Base-by-base conservation (phyloP, 2,113 vertebrate species). In the Monopterus albus region DNA sequence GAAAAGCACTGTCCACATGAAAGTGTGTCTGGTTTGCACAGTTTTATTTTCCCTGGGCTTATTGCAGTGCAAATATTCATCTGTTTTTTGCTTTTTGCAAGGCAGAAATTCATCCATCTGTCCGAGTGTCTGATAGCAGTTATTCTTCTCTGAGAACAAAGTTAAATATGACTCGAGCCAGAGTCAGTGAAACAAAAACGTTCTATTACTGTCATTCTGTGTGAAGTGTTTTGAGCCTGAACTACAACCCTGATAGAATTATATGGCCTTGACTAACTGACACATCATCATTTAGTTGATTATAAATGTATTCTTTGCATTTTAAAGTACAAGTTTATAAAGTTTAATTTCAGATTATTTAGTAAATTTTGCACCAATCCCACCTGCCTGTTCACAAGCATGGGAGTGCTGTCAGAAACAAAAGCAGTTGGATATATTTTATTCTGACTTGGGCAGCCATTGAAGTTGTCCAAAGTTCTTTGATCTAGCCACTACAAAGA, bases 401-500 rank as follows among this genome's bases (percentile, higher is more conserved):
- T 25, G 36, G 78, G 47, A 36, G 56, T 6, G n/a, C n/a, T n/a
- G n/a, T n/a, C 33, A 46, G 21, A 83, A 84, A 86, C 72, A 82
- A 82, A 88, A 85, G 61, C 62, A 49, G 78, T 72, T 75, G 67
- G 70, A 79, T 62, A 47, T 80, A 68, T 84, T 85, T 78, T 80
- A 79, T 69, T 78, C 57, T 43, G 76, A 82, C 72, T 85, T 83
- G 53, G 58, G 63, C 78, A 56, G 75, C 28, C 38, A 81, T 79
- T 87, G 78, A 89, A 83, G 83, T 86, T 81, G 35, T 75, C 65
- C 47, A 64, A 79, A 86, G 46, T 80, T 76, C 76, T 89, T 90
- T 91, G 82, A 91, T 91, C 79, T 75, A 20, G 65, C 63, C 60
- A 63, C 83, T 84, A 75, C 86, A 87, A 85, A 90, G 87, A 85